Evolutionary conservation across 2,888 invertebrate species (phyloP), one percentile per base, ranked within the genome.

Genomic region (Andrena fulva): DNA sequence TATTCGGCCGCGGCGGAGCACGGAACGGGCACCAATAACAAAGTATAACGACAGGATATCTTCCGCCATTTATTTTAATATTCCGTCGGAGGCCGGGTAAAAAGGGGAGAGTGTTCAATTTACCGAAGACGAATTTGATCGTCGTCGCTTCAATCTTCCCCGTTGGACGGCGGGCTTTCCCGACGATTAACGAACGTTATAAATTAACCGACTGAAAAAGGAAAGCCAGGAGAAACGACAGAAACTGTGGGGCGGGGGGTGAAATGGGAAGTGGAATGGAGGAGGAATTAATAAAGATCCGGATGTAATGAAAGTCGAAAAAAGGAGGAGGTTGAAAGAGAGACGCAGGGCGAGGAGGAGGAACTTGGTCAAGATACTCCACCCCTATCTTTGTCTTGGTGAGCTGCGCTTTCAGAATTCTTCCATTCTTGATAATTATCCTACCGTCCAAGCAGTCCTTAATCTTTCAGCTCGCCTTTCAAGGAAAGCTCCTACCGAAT

Each of bases 391-490:
- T 92, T 92, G 92, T 92, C 92, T 92, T 90, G 91, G 81, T 75
- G 83, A 87, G 87, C 88, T 86, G 89, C 89, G 90, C 90, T 90
- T 91, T 90, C 88, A 90, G 89, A 89, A 92, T 91, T 92, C 91
- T 91, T 91, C 90, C 87, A 88, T 89, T 89, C 89, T 91, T 92
- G 91, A 91, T 92, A 92, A 92, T 92, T 92, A 92, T 92, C 92
- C 91, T 89, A 89, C 89, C 89, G 89, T 90, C 87, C 89, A 88
- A 77, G 82, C 89, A 89, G 89, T 90, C 91, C 90, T 91, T 91
- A 92, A 91, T 92, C 91, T 91, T 90, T 84, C 89, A 89, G 89
- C 87, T 89, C 88, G 89, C 87, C 89, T 89, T 90, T 91, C 89
- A 91, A 89, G 87, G 86, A 89, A 90, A 91, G 86, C 89, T 89